Conservation (phyloP, 2,888 invertebrate species). For the Darwinula stevensoni region DNA sequence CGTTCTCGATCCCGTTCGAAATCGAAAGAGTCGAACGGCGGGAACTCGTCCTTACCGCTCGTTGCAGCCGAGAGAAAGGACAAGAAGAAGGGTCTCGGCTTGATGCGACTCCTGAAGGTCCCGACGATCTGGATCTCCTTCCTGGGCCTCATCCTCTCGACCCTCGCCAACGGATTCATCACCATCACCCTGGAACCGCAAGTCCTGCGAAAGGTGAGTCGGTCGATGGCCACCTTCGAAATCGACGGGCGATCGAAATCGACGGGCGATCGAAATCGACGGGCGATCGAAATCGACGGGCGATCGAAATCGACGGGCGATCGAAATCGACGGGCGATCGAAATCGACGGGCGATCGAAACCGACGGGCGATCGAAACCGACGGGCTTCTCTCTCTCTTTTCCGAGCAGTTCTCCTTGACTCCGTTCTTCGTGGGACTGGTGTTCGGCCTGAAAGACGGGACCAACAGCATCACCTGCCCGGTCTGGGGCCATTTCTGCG, state of each 20-base stretch:
- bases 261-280: too few relatives aligned
- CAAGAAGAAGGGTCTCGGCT: neutral
- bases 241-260: too few relatives aligned
- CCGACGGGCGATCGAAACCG: too few relatives aligned
- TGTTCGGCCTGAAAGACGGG: conserved; percentile 12
- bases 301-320: too few relatives aligned
- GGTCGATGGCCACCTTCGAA: neutral
- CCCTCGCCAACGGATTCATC: conserved; percentile 12
- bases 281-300: too few relatives aligned
- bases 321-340: too few relatives aligned
- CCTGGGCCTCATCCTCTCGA: conserved; percentile 11
- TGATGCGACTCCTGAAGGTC: conserved; percentile 9
- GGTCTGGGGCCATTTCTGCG: conserved; percentile 12
- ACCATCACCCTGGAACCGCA: conserved; percentile 12
- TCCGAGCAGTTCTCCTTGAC: conserved; percentile 10
- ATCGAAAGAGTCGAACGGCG: too few relatives aligned
- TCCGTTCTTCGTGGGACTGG: conserved; percentile 10
- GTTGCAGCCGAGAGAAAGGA: neutral
- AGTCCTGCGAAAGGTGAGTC: conserved; percentile 10
- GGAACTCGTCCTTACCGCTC: neutral
- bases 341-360: too few relatives aligned
- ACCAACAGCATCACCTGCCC: conserved; percentile 11
- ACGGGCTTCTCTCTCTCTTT: too few relatives aligned
- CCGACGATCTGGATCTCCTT: conserved; percentile 12
- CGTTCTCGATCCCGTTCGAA: too few relatives aligned